These are phyloP conservation scores for Nyctereutes procyonoides DNA, from an alignment of 2,113 vertebrate genomes.

Conservation along the genomic window DNA sequence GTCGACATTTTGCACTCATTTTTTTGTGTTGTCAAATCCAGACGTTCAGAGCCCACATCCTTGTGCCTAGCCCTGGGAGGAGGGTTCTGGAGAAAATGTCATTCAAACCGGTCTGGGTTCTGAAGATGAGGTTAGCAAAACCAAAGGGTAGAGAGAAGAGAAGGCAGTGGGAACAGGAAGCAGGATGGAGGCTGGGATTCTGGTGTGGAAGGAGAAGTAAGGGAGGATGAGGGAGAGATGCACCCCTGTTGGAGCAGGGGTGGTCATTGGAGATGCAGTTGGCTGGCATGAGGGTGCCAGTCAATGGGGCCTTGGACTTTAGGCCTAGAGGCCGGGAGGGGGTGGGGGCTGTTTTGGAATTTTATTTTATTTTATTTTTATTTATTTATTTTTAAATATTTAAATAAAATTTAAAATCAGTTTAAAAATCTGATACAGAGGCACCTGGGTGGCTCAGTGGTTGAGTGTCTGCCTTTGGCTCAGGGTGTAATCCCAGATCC, in stretches of 20 bases:
- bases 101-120: background rate
- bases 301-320: background rate
- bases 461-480: too few species aligned
- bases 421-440: too few species aligned
- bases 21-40: conserved; percentile 35
- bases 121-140: background rate
- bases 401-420: too few species aligned
- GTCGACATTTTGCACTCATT: conserved; percentile 20
- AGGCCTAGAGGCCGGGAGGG: background rate
- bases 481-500: too few species aligned
- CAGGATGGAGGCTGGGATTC: background rate
- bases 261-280: background rate
- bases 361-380: background rate
- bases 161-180: background rate
- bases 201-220: background rate
- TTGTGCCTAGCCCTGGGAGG: background rate
- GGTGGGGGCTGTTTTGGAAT: background rate
- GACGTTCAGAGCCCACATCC: background rate
- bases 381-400: too few species aligned
- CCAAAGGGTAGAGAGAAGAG: background rate
- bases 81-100: background rate
- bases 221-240: too few species aligned
- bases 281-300: fast-evolving
- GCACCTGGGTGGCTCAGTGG: too few species aligned
- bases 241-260: background rate